Base-by-base conservation (phyloP, 2,888 invertebrate genomes). In the Harpagoxenus sublaevis region DNA sequence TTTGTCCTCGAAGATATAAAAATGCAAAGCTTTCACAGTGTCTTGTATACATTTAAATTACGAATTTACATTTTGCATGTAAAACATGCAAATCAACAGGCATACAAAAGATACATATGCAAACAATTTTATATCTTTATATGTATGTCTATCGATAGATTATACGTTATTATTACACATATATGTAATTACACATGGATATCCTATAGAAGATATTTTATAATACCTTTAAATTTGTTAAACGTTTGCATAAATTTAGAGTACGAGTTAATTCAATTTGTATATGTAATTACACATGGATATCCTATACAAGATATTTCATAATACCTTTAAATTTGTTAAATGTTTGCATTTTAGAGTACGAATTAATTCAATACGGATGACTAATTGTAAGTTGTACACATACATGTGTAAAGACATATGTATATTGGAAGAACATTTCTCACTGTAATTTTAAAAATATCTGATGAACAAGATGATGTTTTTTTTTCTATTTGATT, bases 1-100 rank as follows among this genome's bases (percentile, higher is more conserved):
- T 78, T 70, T 70, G 15, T 57, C 23, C 45, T n/a, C 55, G 15
- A 68, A 70, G 10, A 78, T 31, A 70, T 70, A 70, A 70, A 78
- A 78, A 78, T 78, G 70, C 55, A 57, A 55, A 70, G 31, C 9
- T 55, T n/a, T 39, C 3, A 10, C 28, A 57, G 55, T 31, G 42
- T 55, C 55, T 57, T 70, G n/a, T 78, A 78, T 78, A 78, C n/a
- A 78, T 78, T 70, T 78, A 78, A 78, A 78, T 78, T 68, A 57
- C 45, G 31, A 57, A 78, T 70, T 66, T 66, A 23, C 77, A 65
- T 66, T 31, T 55, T 70, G 31, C 45, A 45, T 70, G 42, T 48
- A 65, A 77, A 77, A 77, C 18, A 65, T 65, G 48, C 51, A 51
- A 65, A 77, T 65, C 62, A 74, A 62, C 31, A 42, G 18, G 42